phyloP scores from a whole-genome alignment of 2,888 invertebrate genomes.

The Polyploca ridens region DNA sequence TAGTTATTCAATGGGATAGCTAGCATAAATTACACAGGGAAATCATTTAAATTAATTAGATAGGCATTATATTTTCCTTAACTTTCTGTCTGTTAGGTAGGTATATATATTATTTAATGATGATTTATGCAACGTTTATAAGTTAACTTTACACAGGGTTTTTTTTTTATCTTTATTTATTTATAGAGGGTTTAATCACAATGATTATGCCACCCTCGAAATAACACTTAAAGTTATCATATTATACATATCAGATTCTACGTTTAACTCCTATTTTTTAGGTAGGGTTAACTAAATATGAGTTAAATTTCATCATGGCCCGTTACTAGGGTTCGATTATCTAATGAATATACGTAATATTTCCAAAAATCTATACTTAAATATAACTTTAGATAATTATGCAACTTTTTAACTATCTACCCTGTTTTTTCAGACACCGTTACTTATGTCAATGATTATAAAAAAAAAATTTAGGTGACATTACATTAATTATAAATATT shows the following conservation, averaged over 20 bases:
- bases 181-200: too few species aligned
- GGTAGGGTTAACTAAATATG: background rate
- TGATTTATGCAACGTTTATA: background rate
- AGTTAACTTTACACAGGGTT: background rate
- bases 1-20: too few species aligned
- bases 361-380: background rate
- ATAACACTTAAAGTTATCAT: too few species aligned
- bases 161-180: too few species aligned
- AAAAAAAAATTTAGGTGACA: background rate
- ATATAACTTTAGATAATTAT: background rate
- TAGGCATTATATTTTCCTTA: background rate
- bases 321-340: background rate
- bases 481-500: background rate
- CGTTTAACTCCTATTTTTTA: too few species aligned
- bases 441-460: background rate
- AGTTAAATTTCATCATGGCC: background rate
- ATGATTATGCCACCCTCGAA: too few species aligned
- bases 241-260: too few species aligned
- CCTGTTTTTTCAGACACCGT: background rate
- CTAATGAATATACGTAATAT: background rate
- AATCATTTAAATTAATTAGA: background rate
- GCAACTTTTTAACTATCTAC: constrained; percentile 5
- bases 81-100: background rate
- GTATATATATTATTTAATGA: background rate
- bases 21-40: background rate